phyloP scores from a whole-genome alignment of 92 coral and sea anemone species.

The Bergia sp. region DNA sequence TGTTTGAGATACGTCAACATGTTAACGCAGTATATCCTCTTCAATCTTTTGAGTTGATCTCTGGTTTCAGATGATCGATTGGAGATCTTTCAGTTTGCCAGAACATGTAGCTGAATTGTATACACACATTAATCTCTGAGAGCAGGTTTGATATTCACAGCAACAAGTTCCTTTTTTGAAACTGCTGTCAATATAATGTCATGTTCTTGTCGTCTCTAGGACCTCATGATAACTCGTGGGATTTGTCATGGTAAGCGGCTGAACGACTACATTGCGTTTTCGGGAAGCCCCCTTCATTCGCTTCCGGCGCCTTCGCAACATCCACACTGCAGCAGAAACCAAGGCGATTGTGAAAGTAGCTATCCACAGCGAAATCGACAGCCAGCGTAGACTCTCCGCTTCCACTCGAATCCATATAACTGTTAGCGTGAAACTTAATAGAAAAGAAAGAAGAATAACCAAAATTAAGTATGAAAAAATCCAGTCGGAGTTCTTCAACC shows the following conservation, averaged over 20 bases:
- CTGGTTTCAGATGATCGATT: no score
- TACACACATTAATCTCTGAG: no score
- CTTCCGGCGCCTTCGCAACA: background rate
- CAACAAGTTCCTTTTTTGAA: background rate
- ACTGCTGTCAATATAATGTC: background rate
- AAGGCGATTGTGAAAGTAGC: background rate
- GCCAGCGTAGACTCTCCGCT: background rate
- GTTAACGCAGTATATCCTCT: no score
- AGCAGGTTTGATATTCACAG: no score
- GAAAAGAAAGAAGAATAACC: slow-evolving; percentile 29
- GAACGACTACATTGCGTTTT: background rate
- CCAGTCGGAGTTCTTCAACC: slow-evolving; percentile 5
- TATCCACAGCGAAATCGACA: slow-evolving; percentile 15
- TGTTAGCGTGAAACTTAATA: slow-evolving; percentile 34
- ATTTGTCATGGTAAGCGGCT: background rate
- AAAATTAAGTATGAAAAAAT: slow-evolving; percentile 4
- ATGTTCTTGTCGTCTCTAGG: background rate
- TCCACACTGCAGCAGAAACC: background rate
- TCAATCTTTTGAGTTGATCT: no score
- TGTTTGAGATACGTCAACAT: no score
- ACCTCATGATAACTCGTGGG: background rate
- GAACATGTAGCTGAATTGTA: no score
- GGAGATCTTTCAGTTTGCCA: no score
- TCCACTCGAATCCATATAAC: slow-evolving; percentile 27
- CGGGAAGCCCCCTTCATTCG: background rate